Base-by-base conservation (phyloP, 2,888 invertebrate species). In the Tipula unca region DNA sequence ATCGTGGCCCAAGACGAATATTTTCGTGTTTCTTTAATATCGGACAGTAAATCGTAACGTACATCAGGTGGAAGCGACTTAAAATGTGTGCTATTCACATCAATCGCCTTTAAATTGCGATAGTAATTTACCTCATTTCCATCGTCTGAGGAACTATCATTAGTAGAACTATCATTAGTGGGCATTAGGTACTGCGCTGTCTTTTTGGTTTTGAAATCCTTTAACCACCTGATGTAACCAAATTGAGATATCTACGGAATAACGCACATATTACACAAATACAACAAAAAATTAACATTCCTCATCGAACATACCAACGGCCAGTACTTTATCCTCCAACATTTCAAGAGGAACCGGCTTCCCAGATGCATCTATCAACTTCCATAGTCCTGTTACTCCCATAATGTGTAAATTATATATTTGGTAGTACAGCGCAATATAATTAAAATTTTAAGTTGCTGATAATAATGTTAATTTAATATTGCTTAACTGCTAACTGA, bases 311-410 rank as follows among this genome's bases (percentile, higher is more conserved):
- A 92, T 94, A 98, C 99, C 99, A 88, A 99, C 95, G 87, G 99
- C 99, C 86, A 99, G 92, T 85, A 98, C 94, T 93, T 99, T 99
- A 89, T 98, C 98, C 91, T 98, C 97, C 82, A 99, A 92, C n/a
- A 96, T 95, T 90, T 99, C 98, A 85, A 99, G 92, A 0, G 98
- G 96, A 82, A 99, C 96, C 35, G 97, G 97, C 88, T 96, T 96
- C 86, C 98, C 98, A 85, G 97, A 95, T 25, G 97, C 95, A 89
- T 99, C 97, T 86, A 99, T 93, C 87, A 99, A 92, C 89, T 97
- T 95, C 99, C 99, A 99, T 87, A 99, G 92, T 86, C 99, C 99
- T 90, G 96, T 95, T 88, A 99, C 99, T 92, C 99, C 99, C 99
- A 99, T 99, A 86, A 13, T 48, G n/a, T 48, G n/a, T n/a, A n/a